These are phyloP conservation scores for Alexandromys fortis DNA, from an alignment of 2,113 vertebrate genomes.

Conservation along the genomic window DNA sequence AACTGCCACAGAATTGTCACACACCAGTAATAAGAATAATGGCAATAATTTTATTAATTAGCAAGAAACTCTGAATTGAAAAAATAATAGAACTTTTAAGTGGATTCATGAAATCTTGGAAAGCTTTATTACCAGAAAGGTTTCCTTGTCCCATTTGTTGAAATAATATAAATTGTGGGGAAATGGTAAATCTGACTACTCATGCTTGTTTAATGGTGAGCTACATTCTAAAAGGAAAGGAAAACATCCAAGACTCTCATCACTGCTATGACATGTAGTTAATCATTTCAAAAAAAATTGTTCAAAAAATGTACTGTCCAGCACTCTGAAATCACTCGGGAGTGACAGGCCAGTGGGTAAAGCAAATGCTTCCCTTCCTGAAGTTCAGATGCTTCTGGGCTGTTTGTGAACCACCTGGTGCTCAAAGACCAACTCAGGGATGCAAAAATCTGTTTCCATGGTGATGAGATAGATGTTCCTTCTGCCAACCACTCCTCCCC, in stretches of 20 bases:
- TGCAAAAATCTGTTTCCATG: constrained; percentile 74
- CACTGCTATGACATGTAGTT: constrained; percentile 5
- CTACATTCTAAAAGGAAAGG: not conserved
- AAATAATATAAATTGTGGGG: constrained; percentile 64
- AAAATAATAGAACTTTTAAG: not conserved
- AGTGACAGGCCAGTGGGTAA: not conserved
- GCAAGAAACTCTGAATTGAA: not conserved
- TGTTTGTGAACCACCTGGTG: constrained; percentile 62
- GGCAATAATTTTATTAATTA: not conserved
- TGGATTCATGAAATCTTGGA: constrained; percentile 36
- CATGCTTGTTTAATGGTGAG: constrained; percentile 9
- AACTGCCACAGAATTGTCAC: not conserved
- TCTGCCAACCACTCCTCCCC: not conserved
- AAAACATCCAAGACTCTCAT: constrained; percentile 23
- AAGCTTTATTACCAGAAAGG: not conserved
- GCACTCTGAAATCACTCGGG: not conserved
- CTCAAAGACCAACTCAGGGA: constrained; percentile 60
- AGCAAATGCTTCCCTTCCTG: constrained; percentile 8
- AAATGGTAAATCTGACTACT: constrained; percentile 59
- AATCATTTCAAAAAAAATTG: constrained; percentile 19
- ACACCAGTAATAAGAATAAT: not conserved
- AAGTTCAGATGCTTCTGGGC: constrained; percentile 45
- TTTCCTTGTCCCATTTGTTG: constrained; percentile 58
- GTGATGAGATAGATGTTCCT: constrained; percentile 61
- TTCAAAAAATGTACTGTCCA: not conserved